Evolutionary conservation across 2,113 vertebrate species (phyloP), one percentile per base, ranked within the genome.

Genomic region (Struthidea cinerea): DNA sequence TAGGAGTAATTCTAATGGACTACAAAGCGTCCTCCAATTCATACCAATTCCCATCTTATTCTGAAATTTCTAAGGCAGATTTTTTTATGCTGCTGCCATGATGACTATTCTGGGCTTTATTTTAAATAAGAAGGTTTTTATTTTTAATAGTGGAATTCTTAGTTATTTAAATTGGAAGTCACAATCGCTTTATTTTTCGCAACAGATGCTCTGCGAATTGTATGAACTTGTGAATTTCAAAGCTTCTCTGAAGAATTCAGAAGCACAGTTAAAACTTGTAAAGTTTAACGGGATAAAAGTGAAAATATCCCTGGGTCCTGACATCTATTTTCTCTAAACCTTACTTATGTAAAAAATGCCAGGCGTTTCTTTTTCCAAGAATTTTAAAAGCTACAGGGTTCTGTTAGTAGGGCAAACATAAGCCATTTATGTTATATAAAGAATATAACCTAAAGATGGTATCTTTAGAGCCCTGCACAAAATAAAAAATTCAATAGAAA

Each of bases 201-300:
- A 98, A 98, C 98, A 98, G 98, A 98, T 98, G 98, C 98, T 98
- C 97, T 98, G 98, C 96, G 97, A 98, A 98, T 98, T 98, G 97
- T 95, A 98, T 96, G 97, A 98, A 98, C 96, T 98, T 98, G 97
- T 97, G 98, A 98, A 98, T 97, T 98, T 98, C 65, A 67, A 97
- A 98, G 95, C 96, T 98, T 97, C 96, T 98, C 97, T 97, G 96
- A 98, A 98, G 97, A 97, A 98, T 97, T 98, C 98, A 98, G 95
- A 98, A 97, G 95, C 93, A 98, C 81, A 96, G 97, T 82, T 97
- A 96, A 98, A 98, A 97, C 97, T 98, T 98, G 98, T 97, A 98
- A 97, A 93, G 94, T 97, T 97, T 97, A 98, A 92, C 52, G 52
- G 95, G 93, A 97, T 97, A 97, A 97, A 97, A 98, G 97, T 98